These are phyloP conservation scores for Ptilodon capucinus DNA, from an alignment of 2,888 invertebrate genomes.

Conservation along the genomic window DNA sequence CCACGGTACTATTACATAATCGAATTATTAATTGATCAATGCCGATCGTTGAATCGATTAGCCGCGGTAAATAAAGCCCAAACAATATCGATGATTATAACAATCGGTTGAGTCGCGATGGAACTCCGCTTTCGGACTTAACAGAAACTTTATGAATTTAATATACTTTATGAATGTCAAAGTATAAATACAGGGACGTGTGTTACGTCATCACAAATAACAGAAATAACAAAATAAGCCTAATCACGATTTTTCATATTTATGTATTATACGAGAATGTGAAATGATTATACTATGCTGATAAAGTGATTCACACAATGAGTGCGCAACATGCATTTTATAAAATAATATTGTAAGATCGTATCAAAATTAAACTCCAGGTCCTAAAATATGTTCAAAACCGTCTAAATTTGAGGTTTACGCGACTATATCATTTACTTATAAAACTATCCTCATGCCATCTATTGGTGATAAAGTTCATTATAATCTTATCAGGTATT, in stretches of 20 bases:
- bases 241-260: constrained; percentile 48
- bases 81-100: constrained; percentile 18
- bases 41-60: constrained; percentile 23
- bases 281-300: constrained; percentile 20
- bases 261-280: constrained; percentile 31
- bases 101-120: background rate
- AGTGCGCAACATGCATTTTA: background rate
- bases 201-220: constrained; percentile 38
- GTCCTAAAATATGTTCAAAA: too few species aligned
- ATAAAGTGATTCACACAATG: constrained; percentile 17
- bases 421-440: too few species aligned
- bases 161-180: too few species aligned
- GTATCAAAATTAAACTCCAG: too few species aligned
- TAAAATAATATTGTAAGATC: background rate
- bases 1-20: constrained; percentile 21
- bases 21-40: constrained; percentile 23
- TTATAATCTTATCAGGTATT: too few species aligned
- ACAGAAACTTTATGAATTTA: constrained; percentile 7
- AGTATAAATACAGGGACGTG: constrained; percentile 29
- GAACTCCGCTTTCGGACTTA: constrained; percentile 2
- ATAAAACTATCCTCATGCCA: too few species aligned
- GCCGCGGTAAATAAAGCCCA: constrained; percentile 16
- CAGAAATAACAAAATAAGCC: constrained; percentile 34
- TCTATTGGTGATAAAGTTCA: too few species aligned
- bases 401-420: too few species aligned